Base-by-base conservation (phyloP, 2,797 vertebrate genomes). In the Scleropages formosus region DNA sequence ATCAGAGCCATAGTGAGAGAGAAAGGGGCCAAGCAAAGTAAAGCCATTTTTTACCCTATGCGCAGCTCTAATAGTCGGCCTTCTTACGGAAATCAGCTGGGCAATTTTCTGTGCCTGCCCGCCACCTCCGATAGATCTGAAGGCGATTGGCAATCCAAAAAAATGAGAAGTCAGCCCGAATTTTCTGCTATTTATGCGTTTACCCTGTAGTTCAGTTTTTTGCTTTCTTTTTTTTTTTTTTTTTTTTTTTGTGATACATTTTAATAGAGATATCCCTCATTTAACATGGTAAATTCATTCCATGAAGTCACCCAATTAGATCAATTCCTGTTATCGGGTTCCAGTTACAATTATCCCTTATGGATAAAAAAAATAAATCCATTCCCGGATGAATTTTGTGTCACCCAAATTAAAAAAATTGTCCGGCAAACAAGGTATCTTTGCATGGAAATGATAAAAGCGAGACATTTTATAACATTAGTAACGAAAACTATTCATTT, bases 51-150 rank as follows among this genome's bases (percentile, higher is more conserved):
- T 86, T 87, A 84, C 87, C 87, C 85, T 87, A 82, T 83, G 84
- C 85, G 84, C 89, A 87, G 83, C 83, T 85, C 88, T 90, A 89
- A 90, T 90, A 89, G 90, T 84, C 87, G 86, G 85, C 87, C 83
- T 77, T 82, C 83, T 83, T 83, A 74, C 75, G 44, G 64, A 83
- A 89, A 88, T 88, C 88, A 88, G 84, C 62, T 80, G 46, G 24
- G 83, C 80, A 86, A 88, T 83, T 88, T 86, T 85, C 82, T 82
- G 82, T 82, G 83, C 67, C 84, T 83, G 78, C 87, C 90, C 88
- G 86, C 88, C 88, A 6, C 31, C 31, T 6, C 82, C 81, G 75
- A 53, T 79, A 85, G 61, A 65, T 61, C 49, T 72, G 51, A 65
- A 70, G 39, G 47, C 44, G 62, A 58, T 20, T 85, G 84, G 87